Percentiles rank a stretch among this genome's conserved stretches.
Conservation (phyloP, 1,140 invertebrate genomes). For the Acyrthosiphon pisum region DNA sequence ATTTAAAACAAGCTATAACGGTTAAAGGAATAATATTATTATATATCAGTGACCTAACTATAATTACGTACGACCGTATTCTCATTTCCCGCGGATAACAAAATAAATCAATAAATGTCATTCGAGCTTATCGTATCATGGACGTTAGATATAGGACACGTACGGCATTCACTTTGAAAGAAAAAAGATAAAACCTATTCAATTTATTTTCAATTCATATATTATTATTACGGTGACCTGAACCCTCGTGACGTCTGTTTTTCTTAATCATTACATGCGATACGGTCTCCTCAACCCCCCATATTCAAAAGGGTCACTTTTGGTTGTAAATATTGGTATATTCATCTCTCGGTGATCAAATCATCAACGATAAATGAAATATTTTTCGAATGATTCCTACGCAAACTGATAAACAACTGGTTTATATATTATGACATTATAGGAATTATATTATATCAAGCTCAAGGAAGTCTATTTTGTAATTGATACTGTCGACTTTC, state of each 20-base stretch:
- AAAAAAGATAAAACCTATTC: background rate
- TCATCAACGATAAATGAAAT: too few relatives aligned
- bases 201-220: background rate
- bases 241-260: too few relatives aligned
- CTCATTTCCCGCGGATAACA: background rate
- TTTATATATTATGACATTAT: too few relatives aligned
- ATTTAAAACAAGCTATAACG: background rate
- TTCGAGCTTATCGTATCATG: background rate
- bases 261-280: background rate
- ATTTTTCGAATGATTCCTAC: too few relatives aligned
- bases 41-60: background rate
- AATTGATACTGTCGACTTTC: too few relatives aligned
- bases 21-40: background rate
- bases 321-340: background rate
- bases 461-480: too few relatives aligned
- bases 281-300: background rate
- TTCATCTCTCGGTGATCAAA: too few relatives aligned
- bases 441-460: too few relatives aligned
- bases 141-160: background rate
- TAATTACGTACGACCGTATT: background rate
- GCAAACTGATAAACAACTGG: too few relatives aligned
- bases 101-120: slow-evolving; percentile 10
- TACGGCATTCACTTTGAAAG: background rate
- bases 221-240: background rate
- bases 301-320: background rate